Evolutionary conservation across 2,888 invertebrate genomes (phyloP).

Genomic region (Noctua janthe): DNA sequence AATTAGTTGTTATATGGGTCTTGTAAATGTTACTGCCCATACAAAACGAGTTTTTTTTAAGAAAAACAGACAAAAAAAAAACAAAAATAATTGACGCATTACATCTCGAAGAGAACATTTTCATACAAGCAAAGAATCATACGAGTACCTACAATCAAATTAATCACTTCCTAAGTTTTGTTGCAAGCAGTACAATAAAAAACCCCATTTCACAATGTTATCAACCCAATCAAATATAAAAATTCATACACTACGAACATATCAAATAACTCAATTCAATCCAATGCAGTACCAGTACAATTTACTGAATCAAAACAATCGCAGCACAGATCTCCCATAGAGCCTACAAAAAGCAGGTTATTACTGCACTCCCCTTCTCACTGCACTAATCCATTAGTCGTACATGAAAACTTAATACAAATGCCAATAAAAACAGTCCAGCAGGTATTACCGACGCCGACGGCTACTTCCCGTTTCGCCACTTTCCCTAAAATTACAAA

Average conservation of each 20-base stretch:
- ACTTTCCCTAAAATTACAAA: background rate
- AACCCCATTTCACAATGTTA: background rate
- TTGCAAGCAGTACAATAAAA: background rate
- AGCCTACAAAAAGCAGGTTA: constrained; percentile 38
- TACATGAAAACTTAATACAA: constrained; percentile 87
- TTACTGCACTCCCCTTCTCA: constrained; percentile 74
- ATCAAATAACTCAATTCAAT: constrained; percentile 13
- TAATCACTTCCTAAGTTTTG: background rate
- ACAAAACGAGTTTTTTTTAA: background rate
- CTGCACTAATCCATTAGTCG: constrained; percentile 86
- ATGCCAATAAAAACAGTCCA: constrained; percentile 82
- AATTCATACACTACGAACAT: background rate
- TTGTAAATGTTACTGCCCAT: background rate
- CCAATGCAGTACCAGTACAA: background rate
- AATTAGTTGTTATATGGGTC: background rate
- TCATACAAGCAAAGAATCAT: background rate
- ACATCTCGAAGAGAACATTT: background rate
- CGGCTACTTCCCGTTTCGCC: background rate
- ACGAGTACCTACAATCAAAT: background rate
- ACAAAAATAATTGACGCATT: background rate
- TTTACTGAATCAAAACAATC: constrained; percentile 40
- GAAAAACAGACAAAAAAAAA: background rate
- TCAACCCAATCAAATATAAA: background rate
- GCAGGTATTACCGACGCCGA: constrained; percentile 72
- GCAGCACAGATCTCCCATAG: constrained; percentile 17